Evolutionary conservation across 2,113 vertebrate species (phyloP).

Genomic region (Sorex fumeus): DNA sequence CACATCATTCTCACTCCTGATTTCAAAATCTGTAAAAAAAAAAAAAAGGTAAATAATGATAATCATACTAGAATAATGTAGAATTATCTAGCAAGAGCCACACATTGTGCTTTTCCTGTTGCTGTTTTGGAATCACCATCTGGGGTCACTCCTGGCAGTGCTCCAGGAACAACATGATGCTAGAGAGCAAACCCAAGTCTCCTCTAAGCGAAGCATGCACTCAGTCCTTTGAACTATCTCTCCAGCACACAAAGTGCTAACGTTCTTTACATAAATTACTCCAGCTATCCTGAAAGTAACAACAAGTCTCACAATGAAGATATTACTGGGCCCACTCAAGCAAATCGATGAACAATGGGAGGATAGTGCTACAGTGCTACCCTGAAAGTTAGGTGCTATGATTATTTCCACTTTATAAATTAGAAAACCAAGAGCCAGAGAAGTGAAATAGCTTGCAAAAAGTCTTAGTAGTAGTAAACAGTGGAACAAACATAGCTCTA

Average conservation of each 20-base stretch:
- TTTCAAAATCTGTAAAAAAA: slow-evolving; percentile 82
- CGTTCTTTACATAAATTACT: slow-evolving; percentile 42
- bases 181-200: no score
- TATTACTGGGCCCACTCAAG: no score
- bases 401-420: slow-evolving; percentile 16
- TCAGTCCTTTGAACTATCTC: no score
- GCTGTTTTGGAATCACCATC: no score
- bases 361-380: no score
- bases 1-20: slow-evolving; percentile 76
- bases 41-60: slow-evolving; percentile 55
- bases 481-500: neutral
- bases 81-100: neutral
- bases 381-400: neutral
- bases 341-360: no score
- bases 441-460: neutral
- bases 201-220: no score
- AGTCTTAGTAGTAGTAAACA: slow-evolving; percentile 12
- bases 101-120: neutral
- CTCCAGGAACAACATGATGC: no score
- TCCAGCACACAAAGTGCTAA: neutral
- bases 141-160: neutral
- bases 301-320: no score
- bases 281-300: neutral
- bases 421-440: neutral
- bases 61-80: neutral